Evolutionary conservation across 2,888 invertebrate species (phyloP).

Genomic region (Idaea biselata): DNA sequence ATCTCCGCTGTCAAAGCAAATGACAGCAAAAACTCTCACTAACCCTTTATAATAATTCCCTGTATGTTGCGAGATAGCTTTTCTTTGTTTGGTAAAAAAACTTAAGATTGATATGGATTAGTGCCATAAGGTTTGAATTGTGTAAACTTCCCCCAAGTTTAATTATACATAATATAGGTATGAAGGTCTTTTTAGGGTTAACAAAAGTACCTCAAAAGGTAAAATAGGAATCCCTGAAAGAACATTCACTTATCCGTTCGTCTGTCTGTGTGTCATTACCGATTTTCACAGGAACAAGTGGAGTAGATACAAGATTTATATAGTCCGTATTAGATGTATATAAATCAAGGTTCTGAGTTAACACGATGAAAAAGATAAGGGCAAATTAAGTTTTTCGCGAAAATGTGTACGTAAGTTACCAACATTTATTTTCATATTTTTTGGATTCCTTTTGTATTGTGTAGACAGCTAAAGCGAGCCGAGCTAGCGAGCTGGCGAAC

Average conservation of each 20-base stretch:
- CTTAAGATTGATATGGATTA: not conserved
- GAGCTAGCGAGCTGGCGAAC: no score
- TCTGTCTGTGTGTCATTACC: no score
- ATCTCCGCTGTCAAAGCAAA: constrained; percentile 37
- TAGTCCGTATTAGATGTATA: no score
- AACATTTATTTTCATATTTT: no score
- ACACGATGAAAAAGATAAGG: not conserved
- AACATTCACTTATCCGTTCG: no score
- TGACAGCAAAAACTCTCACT: constrained; percentile 69
- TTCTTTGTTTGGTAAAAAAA: constrained; percentile 17
- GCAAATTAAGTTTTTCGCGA: not conserved
- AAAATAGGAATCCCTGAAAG: no score
- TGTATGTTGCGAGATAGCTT: constrained; percentile 23
- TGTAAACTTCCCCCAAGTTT: not conserved
- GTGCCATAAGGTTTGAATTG: not conserved
- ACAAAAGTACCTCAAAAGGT: no score
- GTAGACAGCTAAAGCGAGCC: no score
- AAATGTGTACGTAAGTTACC: not conserved
- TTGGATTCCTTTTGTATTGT: no score
- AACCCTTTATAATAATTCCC: constrained; percentile 51
- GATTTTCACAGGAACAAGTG: no score
- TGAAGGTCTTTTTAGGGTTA: not conserved
- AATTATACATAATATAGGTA: not conserved
- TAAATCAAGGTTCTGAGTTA: not conserved
- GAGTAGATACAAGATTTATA: no score